phyloP scores from a whole-genome alignment of 2,113 vertebrate species.

The Sterna hirundo region DNA sequence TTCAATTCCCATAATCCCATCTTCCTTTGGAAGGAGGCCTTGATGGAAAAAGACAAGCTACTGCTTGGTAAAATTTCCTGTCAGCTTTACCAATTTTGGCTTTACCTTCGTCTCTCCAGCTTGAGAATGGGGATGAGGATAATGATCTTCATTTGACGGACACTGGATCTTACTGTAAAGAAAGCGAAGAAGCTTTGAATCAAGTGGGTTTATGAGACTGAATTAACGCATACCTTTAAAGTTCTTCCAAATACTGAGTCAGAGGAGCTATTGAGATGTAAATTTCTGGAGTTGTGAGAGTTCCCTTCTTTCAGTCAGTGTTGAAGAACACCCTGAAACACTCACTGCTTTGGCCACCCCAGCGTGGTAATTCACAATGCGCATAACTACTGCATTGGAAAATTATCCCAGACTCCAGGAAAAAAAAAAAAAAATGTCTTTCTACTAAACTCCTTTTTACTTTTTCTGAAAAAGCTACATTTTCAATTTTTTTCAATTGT shows the following conservation, averaged over 20 bases:
- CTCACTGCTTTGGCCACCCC: neutral
- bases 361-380: neutral
- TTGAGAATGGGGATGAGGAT: rapidly evolving
- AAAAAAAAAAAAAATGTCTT: neutral
- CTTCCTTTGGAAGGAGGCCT: neutral
- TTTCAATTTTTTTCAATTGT: neutral
- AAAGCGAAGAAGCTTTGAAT: neutral
- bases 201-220: neutral
- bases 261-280: neutral
- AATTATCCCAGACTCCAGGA: neutral
- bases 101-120: neutral
- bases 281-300: neutral
- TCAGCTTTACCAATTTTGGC: neutral
- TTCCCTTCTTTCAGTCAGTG: neutral
- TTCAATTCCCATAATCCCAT: neutral
- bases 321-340: neutral
- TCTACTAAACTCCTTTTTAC: neutral
- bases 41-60: neutral
- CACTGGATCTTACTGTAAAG: neutral
- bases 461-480: neutral
- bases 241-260: neutral
- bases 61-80: neutral
- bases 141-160: neutral
- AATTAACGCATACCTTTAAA: neutral
- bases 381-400: neutral